These are phyloP conservation scores for Schizaphis graminum DNA, from an alignment of 2,888 invertebrate species.

Conservation along the genomic window DNA sequence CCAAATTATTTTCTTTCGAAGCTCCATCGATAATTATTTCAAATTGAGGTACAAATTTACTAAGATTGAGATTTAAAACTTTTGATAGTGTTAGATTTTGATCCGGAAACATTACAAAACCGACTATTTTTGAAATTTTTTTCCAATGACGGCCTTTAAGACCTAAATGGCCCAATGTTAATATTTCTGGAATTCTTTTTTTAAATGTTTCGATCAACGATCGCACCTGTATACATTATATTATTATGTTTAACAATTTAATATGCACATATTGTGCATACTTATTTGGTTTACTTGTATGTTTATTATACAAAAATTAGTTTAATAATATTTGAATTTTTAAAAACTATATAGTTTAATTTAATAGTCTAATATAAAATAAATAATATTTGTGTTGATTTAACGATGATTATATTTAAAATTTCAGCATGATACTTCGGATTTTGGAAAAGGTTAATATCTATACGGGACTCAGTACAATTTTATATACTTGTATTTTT, in stretches of 20 bases:
- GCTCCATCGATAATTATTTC: slow-evolving; percentile 94
- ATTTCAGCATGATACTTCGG: background rate
- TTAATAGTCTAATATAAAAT: background rate
- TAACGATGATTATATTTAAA: background rate
- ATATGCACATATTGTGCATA: background rate
- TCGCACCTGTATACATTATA: background rate
- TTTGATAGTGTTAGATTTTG: slow-evolving; percentile 85
- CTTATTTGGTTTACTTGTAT: background rate
- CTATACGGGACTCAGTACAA: background rate
- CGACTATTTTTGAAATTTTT: slow-evolving; percentile 92
- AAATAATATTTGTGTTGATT: background rate
- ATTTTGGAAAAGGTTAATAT: background rate
- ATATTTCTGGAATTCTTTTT: slow-evolving; percentile 87
- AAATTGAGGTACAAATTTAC: slow-evolving; percentile 89
- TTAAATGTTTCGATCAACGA: slow-evolving; percentile 83
- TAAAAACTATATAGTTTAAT: background rate
- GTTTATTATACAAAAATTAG: background rate
- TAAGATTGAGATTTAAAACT: slow-evolving; percentile 87
- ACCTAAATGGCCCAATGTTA: slow-evolving; percentile 94
- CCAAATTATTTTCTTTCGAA: slow-evolving; percentile 94
- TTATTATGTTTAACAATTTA: background rate
- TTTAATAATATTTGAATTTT: background rate
- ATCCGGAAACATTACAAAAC: slow-evolving; percentile 89
- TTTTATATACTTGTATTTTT: background rate
- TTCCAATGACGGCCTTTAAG: slow-evolving; percentile 95